phyloP scores from a whole-genome alignment of 2,888 invertebrate genomes.

The Itoplectis maculator region DNA sequence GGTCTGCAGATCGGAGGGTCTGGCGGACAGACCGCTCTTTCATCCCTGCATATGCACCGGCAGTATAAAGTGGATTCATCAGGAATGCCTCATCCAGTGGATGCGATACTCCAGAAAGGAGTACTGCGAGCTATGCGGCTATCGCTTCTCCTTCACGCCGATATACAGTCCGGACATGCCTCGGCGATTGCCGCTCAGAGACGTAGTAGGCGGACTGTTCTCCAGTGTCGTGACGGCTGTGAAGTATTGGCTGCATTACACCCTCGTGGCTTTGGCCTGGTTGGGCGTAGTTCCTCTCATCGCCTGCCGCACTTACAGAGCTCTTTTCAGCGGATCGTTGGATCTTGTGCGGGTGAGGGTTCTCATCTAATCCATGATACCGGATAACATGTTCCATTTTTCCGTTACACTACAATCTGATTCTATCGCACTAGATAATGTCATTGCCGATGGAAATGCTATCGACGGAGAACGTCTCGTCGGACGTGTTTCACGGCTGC shows the following conservation, averaged over 20 bases:
- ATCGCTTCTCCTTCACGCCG: constrained; percentile 98
- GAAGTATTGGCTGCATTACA: constrained; percentile 98
- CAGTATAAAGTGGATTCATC: constrained; percentile 99
- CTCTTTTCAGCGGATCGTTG: constrained; percentile 95
- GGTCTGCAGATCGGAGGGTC: constrained; percentile 98
- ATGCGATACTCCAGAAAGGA: constrained; percentile 99
- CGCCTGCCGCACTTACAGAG: constrained; percentile 97
- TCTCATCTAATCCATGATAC: too few relatives aligned
- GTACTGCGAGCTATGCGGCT: constrained; percentile 98
- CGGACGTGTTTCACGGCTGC: constrained; percentile 98
- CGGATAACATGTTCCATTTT: too few relatives aligned
- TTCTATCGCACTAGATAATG: too few relatives aligned
- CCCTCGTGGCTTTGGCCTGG: constrained; percentile 98
- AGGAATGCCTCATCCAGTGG: constrained; percentile 99
- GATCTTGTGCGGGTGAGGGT: constrained; percentile 88
- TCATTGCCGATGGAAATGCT: constrained; percentile 96
- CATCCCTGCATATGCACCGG: constrained; percentile 99
- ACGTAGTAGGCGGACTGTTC: constrained; percentile 95
- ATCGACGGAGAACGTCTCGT: constrained; percentile 95
- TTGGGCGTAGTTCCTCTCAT: constrained; percentile 98
- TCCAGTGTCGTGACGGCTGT: constrained; percentile 96
- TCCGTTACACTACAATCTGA: too few relatives aligned
- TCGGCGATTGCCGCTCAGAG: constrained; percentile 96
- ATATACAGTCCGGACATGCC: constrained; percentile 99
- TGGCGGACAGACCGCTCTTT: constrained; percentile 96